Evolutionary conservation across 2,888 invertebrate genomes (phyloP).

Genomic region (Eucera pruinosa): DNA sequence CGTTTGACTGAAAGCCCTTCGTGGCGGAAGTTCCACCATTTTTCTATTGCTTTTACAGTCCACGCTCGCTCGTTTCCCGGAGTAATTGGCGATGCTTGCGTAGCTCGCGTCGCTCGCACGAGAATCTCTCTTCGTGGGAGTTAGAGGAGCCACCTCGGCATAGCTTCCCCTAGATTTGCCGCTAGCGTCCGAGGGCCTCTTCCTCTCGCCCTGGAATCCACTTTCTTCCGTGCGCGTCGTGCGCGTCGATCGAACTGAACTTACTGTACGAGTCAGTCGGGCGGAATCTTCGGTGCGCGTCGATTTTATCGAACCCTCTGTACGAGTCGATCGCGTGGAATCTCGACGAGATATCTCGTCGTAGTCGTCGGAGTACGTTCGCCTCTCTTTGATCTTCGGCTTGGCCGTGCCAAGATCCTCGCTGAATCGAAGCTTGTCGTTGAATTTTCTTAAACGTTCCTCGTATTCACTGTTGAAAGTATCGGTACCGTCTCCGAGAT

Average conservation of each 20-base stretch:
- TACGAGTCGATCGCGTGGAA: conserved; percentile 5
- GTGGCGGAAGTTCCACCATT: conserved; percentile 65
- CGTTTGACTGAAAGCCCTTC: conserved; percentile 74
- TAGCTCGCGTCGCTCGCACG: conserved; percentile 65
- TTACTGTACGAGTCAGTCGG: no score
- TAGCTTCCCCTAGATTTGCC: conserved; percentile 52
- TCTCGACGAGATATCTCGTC: conserved; percentile 65
- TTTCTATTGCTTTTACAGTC: conserved; percentile 63
- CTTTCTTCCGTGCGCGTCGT: conserved; percentile 3
- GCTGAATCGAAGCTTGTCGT: conserved; percentile 68
- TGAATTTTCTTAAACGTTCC: conserved; percentile 65
- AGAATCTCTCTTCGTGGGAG: conserved; percentile 55
- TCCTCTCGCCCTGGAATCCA: conserved; percentile 38
- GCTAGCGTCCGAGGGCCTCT: conserved; percentile 56
- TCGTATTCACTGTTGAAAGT: conserved; percentile 53
- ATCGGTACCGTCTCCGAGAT: conserved; percentile 1
- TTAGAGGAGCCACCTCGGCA: conserved; percentile 26
- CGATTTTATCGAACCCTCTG: no score
- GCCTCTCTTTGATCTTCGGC: conserved; percentile 63
- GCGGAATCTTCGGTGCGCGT: no score
- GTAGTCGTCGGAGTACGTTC: conserved; percentile 77
- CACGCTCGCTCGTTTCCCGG: conserved; percentile 68
- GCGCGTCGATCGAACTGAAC: no score
- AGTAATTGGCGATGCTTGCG: conserved; percentile 54
- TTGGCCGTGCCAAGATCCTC: conserved; percentile 62